These are phyloP conservation scores for Entosphenus tridentatus DNA, from an alignment of 2,113 vertebrate genomes.

Conservation along the genomic window DNA sequence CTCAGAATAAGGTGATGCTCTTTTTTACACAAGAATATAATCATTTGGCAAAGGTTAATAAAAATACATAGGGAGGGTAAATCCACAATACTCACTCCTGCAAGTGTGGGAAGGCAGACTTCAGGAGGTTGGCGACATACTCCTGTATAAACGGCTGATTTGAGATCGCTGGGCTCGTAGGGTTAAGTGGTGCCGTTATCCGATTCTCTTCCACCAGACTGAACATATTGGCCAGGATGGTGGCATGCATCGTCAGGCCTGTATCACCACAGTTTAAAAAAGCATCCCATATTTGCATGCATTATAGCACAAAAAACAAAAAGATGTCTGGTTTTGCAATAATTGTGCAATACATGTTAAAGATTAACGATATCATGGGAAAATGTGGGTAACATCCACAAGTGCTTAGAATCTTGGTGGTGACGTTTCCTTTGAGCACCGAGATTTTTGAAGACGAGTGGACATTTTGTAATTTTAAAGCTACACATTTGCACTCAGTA, in stretches of 20 bases:
- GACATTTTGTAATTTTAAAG: too few species aligned
- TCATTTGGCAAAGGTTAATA: not conserved
- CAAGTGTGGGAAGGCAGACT: slow-evolving; percentile 87
- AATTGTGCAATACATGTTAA: not conserved
- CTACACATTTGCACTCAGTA: too few species aligned
- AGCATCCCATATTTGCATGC: too few species aligned
- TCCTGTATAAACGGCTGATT: slow-evolving; percentile 95
- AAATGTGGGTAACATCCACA: not conserved
- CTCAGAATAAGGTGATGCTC: too few species aligned
- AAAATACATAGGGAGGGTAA: not conserved
- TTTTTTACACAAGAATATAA: too few species aligned
- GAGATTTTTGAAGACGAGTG: not conserved
- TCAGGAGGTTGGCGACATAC: slow-evolving; percentile 89
- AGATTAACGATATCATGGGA: not conserved
- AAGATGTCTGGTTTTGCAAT: not conserved
- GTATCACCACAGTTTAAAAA: slow-evolving; percentile 7
- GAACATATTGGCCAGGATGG: slow-evolving; percentile 98
- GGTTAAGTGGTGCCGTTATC: slow-evolving; percentile 58
- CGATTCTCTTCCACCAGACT: slow-evolving; percentile 96
- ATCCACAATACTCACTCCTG: slow-evolving; percentile 51
- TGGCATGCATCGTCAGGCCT: slow-evolving; percentile 97
- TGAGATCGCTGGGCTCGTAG: slow-evolving; percentile 40
- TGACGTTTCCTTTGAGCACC: not conserved
- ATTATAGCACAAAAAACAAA: slow-evolving; percentile 7
- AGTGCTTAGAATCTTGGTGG: not conserved